Conservation (phyloP, 2,888 invertebrate species). For the Pyrgus malvae region DNA sequence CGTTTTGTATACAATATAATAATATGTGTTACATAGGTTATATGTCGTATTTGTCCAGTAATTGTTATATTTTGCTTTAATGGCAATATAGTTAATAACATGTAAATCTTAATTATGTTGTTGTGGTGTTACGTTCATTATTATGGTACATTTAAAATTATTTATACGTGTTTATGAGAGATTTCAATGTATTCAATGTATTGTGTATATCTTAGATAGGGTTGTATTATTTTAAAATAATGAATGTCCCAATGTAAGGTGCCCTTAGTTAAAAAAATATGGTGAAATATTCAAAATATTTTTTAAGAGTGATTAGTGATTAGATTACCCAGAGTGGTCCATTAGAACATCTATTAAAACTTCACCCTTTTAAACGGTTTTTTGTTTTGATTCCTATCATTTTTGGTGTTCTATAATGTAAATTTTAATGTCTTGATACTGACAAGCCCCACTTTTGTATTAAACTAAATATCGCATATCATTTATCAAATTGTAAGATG, state of each 20-base stretch:
- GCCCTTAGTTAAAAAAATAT: too few relatives aligned
- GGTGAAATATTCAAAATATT: too few relatives aligned
- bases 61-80: neutral
- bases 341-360: too few relatives aligned
- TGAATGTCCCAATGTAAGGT: too few relatives aligned
- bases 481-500: conserved; percentile 20
- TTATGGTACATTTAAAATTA: neutral
- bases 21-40: conserved; percentile 21
- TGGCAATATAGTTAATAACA: neutral
- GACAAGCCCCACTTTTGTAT: neutral
- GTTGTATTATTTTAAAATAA: conserved; percentile 1
- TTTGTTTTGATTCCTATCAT: too few relatives aligned
- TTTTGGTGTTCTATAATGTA: neutral
- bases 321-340: too few relatives aligned
- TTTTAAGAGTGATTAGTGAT: too few relatives aligned
- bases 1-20: neutral
- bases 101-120: too few relatives aligned
- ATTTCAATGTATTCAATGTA: conserved; percentile 11
- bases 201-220: conserved; percentile 10
- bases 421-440: too few relatives aligned
- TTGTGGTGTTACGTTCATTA: conserved; percentile 10
- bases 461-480: conserved; percentile 19
- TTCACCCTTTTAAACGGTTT: too few relatives aligned
- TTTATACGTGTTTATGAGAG: conserved; percentile 25
- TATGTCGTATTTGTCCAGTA: conserved; percentile 19